A percentile compares a stretch with the other conserved stretches of the same genome.
Conservation (phyloP, 1,140 invertebrate genomes). For the Pachyrhynchus sulphureomaculatus region DNA sequence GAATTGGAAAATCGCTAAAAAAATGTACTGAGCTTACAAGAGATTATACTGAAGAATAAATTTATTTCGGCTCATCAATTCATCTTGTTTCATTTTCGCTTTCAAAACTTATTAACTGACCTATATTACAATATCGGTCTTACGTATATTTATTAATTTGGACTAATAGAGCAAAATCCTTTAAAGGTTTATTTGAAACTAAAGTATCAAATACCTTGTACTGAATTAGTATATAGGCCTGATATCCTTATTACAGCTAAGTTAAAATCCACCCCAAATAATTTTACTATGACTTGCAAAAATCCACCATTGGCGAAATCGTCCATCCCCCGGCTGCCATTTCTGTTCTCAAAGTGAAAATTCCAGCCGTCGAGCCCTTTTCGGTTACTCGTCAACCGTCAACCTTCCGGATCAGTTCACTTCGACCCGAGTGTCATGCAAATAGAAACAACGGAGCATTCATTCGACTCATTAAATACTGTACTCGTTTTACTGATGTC, state of each 20-base stretch:
- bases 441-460: constrained; percentile 45
- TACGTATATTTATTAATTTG: too few relatives aligned
- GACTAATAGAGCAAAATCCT: too few relatives aligned
- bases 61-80: too few relatives aligned
- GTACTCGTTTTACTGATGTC: constrained; percentile 40
- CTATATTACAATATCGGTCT: too few relatives aligned
- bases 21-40: too few relatives aligned
- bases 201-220: too few relatives aligned
- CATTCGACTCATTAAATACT: constrained; percentile 46
- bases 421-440: constrained; percentile 45
- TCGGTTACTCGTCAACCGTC: constrained; percentile 27
- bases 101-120: too few relatives aligned
- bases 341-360: constrained; percentile 20
- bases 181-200: too few relatives aligned
- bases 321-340: constrained; percentile 9
- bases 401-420: constrained; percentile 42
- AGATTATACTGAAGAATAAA: too few relatives aligned
- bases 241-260: background rate
- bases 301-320: constrained; percentile 19
- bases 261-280: background rate
- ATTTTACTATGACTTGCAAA: constrained; percentile 20
- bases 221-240: too few relatives aligned
- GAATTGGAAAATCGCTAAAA: too few relatives aligned
- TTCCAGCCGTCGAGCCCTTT: constrained; percentile 22
- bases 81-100: too few relatives aligned